These are phyloP conservation scores for Podiceps cristatus DNA, from an alignment of 2,113 vertebrate species.

Conservation along the genomic window DNA sequence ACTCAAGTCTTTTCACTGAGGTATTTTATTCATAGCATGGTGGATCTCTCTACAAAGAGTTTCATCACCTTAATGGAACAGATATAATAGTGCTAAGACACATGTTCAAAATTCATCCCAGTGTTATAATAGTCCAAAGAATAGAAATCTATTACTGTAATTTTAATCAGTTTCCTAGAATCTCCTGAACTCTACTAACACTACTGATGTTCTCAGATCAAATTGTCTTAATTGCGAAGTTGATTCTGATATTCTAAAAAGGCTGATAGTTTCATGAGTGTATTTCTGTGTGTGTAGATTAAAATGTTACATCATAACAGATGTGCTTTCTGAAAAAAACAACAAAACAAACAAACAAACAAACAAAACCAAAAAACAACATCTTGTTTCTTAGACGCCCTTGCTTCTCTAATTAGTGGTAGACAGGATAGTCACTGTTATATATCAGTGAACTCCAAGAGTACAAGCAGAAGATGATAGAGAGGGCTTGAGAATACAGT, in stretches of 20 bases:
- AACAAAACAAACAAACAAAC: no score
- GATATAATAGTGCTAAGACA: background rate
- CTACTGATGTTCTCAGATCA: background rate
- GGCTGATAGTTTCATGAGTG: background rate
- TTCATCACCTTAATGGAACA: background rate
- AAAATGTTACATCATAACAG: background rate
- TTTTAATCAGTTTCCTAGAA: background rate
- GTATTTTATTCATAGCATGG: background rate
- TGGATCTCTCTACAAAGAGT: background rate
- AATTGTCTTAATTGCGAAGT: background rate
- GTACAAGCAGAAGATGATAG: background rate
- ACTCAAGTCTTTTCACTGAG: background rate
- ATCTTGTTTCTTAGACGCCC: background rate
- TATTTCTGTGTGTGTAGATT: background rate
- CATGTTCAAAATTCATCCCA: background rate
- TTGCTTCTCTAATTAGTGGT: background rate
- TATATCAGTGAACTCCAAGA: background rate
- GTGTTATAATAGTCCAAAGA: background rate
- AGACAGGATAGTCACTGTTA: background rate
- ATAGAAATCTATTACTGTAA: background rate
- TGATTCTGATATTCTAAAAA: background rate
- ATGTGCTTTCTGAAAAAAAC: background rate
- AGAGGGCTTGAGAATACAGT: background rate
- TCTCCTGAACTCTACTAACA: background rate
- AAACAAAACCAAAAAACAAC: no score